Conservation (phyloP, 1,140 invertebrate genomes). For the Drosophila sturtevanti region DNA sequence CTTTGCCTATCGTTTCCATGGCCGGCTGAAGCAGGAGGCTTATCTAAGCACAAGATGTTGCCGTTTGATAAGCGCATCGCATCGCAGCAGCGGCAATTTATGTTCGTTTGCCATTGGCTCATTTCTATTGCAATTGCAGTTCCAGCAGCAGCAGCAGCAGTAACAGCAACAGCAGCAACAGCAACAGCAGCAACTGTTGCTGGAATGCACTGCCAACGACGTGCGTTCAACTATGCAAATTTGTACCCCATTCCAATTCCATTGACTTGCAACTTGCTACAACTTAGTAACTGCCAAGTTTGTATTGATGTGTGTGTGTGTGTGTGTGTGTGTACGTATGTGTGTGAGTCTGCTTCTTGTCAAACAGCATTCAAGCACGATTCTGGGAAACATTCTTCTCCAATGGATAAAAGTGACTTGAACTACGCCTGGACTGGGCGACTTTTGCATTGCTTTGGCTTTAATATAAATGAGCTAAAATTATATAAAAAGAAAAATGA, state of each 20-base stretch:
- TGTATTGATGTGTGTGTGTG: slow-evolving; percentile 25
- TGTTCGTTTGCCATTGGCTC: slow-evolving; percentile 43
- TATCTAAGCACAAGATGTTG: slow-evolving; percentile 80
- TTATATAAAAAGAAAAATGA: slow-evolving; percentile 35
- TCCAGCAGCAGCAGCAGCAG: slow-evolving; percentile 50
- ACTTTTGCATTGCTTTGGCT: slow-evolving; percentile 59
- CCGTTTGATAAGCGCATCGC: slow-evolving; percentile 74
- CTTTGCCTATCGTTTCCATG: slow-evolving; percentile 15
- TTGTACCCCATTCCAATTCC: slow-evolving; percentile 47
- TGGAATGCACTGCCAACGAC: slow-evolving; percentile 61
- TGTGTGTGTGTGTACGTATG: slow-evolving; percentile 28
- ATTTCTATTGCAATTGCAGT: slow-evolving; percentile 46
- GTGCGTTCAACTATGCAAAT: slow-evolving; percentile 80
- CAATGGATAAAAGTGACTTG: slow-evolving; percentile 49
- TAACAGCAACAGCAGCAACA: slow-evolving; percentile 5
- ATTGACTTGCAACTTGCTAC: slow-evolving; percentile 79
- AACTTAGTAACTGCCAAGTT: slow-evolving; percentile 64
- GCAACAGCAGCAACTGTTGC: slow-evolving; percentile 66
- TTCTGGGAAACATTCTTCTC: slow-evolving; percentile 78
- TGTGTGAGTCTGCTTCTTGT: slow-evolving; percentile 62
- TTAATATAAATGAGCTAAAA: slow-evolving; percentile 69
- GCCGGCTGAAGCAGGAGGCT: slow-evolving; percentile 46
- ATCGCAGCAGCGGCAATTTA: slow-evolving; percentile 66
- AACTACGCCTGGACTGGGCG: slow-evolving; percentile 22
- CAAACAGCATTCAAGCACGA: slow-evolving; percentile 82